Conservation (phyloP, 2,113 vertebrate genomes). For the Neotragus moschatus region DNA sequence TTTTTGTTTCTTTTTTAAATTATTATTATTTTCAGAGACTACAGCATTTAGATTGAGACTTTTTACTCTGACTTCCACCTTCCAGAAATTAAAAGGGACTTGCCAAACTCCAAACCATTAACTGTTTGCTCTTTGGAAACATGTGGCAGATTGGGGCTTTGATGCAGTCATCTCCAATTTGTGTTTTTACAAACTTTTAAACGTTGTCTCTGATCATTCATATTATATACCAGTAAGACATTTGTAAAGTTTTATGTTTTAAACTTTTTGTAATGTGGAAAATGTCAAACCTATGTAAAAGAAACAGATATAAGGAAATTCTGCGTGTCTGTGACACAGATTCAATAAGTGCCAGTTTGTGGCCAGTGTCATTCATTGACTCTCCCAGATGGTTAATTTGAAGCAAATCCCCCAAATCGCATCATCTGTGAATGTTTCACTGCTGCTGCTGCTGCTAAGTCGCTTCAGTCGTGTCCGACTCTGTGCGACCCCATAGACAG, state of each 20-base stretch:
- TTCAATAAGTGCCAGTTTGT: background rate
- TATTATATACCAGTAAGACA: background rate
- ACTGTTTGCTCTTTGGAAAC: background rate
- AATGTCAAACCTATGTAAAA: background rate
- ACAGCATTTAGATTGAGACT: background rate
- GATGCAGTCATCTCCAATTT: background rate
- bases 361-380: background rate
- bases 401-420: background rate
- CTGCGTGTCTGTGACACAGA: background rate
- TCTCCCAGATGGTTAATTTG: background rate
- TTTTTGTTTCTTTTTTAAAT: background rate
- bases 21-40: background rate
- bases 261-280: background rate
- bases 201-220: background rate
- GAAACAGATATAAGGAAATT: background rate
- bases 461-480: too few species aligned
- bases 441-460: too few species aligned
- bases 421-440: background rate
- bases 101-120: background rate
- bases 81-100: background rate
- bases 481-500: too few species aligned
- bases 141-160: background rate
- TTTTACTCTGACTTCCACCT: background rate
- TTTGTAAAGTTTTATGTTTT: background rate
- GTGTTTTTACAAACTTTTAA: background rate